Base-by-base conservation (phyloP, 2,113 vertebrate genomes). In the Tragelaphus strepsiceros region DNA sequence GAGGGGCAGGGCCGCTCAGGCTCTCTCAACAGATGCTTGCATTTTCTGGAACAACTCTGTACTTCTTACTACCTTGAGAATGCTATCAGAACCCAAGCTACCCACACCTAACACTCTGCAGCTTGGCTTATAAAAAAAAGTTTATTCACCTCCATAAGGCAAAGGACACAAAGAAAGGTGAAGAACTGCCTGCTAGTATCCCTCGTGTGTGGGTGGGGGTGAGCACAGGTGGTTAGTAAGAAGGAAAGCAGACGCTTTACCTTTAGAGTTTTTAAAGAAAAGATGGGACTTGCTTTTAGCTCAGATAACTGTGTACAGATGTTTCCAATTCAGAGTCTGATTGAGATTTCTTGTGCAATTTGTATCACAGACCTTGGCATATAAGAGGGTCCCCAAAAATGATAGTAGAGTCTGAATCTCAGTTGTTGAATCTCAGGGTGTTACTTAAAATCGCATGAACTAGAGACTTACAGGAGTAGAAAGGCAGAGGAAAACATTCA, bases 331-430 rank as follows among this genome's bases (percentile, higher is more conserved):
- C 58, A 67, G 59, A 11, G 51, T 82, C 94, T 91, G 46, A 62
- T 46, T 67, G 91, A 93, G 93, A 85, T 95, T 94, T 88, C n/a
- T 62, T 46, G 53, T 85, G 82, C 22, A 43, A n/a, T 88, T 97
- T 32, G 26, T 80, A 74, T 71, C 87, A 83, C 74, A 86, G 84
- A 71, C 39, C 11, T 56, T 85, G 87, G 84, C 51, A 35, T 30
- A 26, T 8, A 26, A 26, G 22, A 39, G 22, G 19, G 74, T 67
- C 43, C 71, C 35, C 5, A n/a, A 2, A 86, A 91, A 53, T 32
- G 88, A 80, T 1, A 77, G 39, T 13, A 24, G 54, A 96, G 26
- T 59, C 81, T 53, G 59, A 74, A 84, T 91, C 43, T 82, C 67
- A 32, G 12, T 9, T 74, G 53, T 35, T n/a, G 59, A 67, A 46